A percentile compares a stretch with the other conserved stretches of the same genome.
phyloP scores from a whole-genome alignment of 2,113 vertebrate species.

The Paramormyrops kingsleyae region DNA sequence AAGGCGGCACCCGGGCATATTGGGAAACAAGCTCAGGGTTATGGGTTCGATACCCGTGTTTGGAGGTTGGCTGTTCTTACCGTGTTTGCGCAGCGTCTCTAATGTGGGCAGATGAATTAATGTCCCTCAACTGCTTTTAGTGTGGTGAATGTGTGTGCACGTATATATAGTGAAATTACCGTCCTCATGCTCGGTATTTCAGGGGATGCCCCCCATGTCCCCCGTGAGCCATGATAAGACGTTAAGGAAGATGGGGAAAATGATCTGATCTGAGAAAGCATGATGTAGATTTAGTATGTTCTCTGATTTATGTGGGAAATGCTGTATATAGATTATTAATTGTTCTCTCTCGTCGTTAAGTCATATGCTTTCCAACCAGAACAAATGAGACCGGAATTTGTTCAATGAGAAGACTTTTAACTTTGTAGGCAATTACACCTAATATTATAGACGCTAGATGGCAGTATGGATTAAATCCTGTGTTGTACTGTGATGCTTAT shows the following conservation, averaged over 20 bases:
- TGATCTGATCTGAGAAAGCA: not conserved
- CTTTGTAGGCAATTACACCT: not conserved
- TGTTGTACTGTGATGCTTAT: not conserved
- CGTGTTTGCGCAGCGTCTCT: not conserved
- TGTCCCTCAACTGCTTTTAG: not conserved
- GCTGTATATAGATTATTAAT: not conserved
- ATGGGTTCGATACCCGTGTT: not conserved
- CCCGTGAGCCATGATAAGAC: not conserved
- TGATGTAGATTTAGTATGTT: not conserved
- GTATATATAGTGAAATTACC: no score
- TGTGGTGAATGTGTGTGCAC: not conserved
- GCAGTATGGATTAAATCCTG: not conserved
- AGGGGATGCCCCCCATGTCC: not conserved
- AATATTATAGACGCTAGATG: not conserved
- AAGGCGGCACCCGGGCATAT: not conserved
- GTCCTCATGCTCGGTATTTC: not conserved
- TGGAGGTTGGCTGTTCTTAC: not conserved
- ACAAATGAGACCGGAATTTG: not conserved
- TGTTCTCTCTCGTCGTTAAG: not conserved
- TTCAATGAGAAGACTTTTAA: not conserved
- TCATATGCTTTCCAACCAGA: not conserved
- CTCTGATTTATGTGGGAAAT: not conserved
- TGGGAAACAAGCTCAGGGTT: not conserved
- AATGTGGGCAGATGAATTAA: not conserved
- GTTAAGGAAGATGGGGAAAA: not conserved